These are phyloP conservation scores for Machaerirhynchus nigripectus DNA, from an alignment of 2,113 vertebrate species.

Conservation along the genomic window DNA sequence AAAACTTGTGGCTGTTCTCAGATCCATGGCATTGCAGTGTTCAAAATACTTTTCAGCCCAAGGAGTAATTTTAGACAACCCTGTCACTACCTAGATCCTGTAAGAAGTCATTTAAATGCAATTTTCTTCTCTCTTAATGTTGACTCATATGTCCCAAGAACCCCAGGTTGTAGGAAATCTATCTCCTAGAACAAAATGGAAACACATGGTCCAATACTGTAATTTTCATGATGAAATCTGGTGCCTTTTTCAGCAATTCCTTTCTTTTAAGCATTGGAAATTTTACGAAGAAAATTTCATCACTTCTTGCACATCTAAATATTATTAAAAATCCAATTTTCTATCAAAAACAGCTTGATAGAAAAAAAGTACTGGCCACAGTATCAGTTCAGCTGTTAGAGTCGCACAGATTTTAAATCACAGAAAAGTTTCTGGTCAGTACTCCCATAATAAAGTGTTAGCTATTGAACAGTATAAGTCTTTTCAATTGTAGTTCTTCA, in stretches of 20 bases:
- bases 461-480: background rate
- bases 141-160: background rate
- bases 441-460: background rate
- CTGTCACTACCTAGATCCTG: background rate
- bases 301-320: background rate
- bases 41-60: conserved; percentile 13
- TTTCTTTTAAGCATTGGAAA: background rate
- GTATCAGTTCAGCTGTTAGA: background rate
- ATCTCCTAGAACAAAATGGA: background rate
- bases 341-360: background rate
- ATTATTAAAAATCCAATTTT: conserved; percentile 37
- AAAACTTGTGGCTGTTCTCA: background rate
- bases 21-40: background rate
- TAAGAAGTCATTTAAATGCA: background rate
- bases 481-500: background rate
- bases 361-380: background rate
- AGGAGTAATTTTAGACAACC: background rate
- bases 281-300: background rate
- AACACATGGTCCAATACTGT: background rate
- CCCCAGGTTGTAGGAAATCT: background rate
- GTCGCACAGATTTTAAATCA: background rate
- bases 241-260: background rate
- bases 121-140: background rate
- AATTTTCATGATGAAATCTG: background rate
- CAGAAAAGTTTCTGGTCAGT: background rate